Conservation (phyloP, 2,888 invertebrate species). For the Lysandra coridon region DNA sequence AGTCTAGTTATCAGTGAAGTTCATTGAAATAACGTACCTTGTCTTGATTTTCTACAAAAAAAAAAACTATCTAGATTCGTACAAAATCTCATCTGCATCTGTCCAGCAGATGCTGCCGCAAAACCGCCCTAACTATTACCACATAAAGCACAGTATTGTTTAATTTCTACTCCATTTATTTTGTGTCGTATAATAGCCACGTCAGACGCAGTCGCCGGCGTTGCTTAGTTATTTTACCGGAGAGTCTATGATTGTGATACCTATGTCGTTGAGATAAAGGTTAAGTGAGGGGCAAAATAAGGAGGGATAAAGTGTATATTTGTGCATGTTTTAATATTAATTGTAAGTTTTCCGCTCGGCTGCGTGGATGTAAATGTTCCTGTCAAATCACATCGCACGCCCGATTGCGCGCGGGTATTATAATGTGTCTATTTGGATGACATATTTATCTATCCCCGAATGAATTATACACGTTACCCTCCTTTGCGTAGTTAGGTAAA, state of each 20-base stretch:
- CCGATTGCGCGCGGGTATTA: not conserved
- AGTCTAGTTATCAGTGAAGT: too few species aligned
- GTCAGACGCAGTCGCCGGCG: conserved; percentile 32
- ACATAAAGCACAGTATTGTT: not conserved
- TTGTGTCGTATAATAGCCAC: not conserved
- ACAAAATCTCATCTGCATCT: conserved; percentile 2
- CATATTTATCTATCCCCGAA: not conserved
- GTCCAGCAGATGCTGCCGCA: not conserved
- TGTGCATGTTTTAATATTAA: conserved; percentile 78
- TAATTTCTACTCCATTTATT: not conserved
- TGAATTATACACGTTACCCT: too few species aligned
- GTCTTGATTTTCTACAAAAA: too few species aligned
- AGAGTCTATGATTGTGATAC: too few species aligned
- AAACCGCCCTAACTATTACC: not conserved
- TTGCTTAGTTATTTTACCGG: conserved; percentile 51
- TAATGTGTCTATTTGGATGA: conserved; percentile 2
- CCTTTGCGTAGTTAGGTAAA: too few species aligned
- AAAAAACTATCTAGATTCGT: not conserved
- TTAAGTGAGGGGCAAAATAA: too few species aligned
- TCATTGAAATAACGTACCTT: too few species aligned
- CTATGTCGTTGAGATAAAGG: too few species aligned
- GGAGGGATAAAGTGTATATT: conserved; percentile 44
- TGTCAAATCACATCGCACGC: conserved; percentile 22
- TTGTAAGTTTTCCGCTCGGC: conserved; percentile 71
- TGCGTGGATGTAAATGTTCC: conserved; percentile 40